Conservation (phyloP, 1,140 invertebrate species). For the Drosophila prosaltans region DNA sequence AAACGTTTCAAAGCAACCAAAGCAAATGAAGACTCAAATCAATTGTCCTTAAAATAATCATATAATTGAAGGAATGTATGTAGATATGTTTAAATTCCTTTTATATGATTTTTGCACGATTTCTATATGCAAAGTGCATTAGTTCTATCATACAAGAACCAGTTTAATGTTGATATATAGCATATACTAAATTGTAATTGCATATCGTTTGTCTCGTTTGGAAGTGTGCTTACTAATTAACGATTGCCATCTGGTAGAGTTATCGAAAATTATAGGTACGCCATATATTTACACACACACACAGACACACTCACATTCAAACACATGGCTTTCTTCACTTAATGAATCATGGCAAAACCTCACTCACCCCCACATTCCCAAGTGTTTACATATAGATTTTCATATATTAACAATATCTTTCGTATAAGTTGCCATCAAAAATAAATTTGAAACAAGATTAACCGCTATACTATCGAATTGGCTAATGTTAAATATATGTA, state of each 20-base stretch:
- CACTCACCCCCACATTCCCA: no score
- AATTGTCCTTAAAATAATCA: no score
- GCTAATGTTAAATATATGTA: background rate
- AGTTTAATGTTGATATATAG: background rate
- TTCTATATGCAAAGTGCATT: no score
- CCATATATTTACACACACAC: conserved; percentile 1
- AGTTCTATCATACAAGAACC: no score
- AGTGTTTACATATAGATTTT: background rate
- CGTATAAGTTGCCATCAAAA: background rate
- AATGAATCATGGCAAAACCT: background rate
- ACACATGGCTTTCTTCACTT: background rate
- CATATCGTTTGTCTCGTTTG: conserved; percentile 18
- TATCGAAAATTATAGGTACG: conserved; percentile 9
- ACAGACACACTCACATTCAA: background rate
- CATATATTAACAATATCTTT: background rate
- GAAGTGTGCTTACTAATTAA: conserved; percentile 28
- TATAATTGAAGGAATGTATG: no score
- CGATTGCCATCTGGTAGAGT: conserved; percentile 12
- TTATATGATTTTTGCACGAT: no score
- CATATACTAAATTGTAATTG: conserved; percentile 44
- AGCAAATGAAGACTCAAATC: no score
- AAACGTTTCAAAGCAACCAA: no score
- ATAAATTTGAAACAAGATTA: no score
- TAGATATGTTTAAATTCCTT: no score
- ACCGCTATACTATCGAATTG: background rate